These are phyloP conservation scores for Zaprionus ghesquierei DNA, from an alignment of 1,140 invertebrate species.

Conservation along the genomic window DNA sequence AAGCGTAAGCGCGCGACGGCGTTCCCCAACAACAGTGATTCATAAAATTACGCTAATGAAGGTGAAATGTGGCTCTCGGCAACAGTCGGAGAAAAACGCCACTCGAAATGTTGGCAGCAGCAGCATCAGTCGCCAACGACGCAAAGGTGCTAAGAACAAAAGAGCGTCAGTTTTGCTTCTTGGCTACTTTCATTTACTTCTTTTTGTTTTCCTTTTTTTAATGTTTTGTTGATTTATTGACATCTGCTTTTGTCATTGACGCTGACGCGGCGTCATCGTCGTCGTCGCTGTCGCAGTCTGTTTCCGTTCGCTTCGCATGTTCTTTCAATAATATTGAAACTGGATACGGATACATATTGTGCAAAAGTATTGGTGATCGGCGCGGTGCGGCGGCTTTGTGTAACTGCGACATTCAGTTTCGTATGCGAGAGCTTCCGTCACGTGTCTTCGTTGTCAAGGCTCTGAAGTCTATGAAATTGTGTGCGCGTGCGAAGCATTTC, in stretches of 20 bases:
- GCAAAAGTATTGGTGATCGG: not conserved
- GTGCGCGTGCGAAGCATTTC: not conserved
- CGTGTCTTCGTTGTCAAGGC: not conserved
- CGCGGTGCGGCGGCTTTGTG: not conserved
- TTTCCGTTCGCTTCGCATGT: constrained; percentile 24
- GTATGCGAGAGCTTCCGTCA: not conserved
- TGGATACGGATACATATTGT: constrained; percentile 7
- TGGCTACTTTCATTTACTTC: not conserved
- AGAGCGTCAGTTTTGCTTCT: constrained; percentile 3
- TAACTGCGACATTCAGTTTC: not conserved
- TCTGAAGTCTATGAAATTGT: not conserved
- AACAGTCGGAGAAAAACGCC: constrained; percentile 8
- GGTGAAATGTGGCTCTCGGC: constrained; percentile 38
- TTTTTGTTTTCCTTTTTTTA: not conserved
- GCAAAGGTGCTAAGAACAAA: constrained; percentile 10
- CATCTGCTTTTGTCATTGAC: not conserved
- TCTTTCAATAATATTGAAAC: constrained; percentile 19
- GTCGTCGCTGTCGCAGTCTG: not conserved
- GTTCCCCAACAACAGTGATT: constrained; percentile 34
- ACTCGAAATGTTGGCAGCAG: not conserved
- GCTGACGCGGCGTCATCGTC: not conserved
- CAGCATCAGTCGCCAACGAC: constrained; percentile 5
- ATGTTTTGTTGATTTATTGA: constrained; percentile 39
- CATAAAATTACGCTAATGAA: constrained; percentile 29
- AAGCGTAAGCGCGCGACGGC: not conserved